These are phyloP conservation scores for Synanthedon myopaeformis DNA, from an alignment of 2,888 invertebrate species.

Conservation along the genomic window DNA sequence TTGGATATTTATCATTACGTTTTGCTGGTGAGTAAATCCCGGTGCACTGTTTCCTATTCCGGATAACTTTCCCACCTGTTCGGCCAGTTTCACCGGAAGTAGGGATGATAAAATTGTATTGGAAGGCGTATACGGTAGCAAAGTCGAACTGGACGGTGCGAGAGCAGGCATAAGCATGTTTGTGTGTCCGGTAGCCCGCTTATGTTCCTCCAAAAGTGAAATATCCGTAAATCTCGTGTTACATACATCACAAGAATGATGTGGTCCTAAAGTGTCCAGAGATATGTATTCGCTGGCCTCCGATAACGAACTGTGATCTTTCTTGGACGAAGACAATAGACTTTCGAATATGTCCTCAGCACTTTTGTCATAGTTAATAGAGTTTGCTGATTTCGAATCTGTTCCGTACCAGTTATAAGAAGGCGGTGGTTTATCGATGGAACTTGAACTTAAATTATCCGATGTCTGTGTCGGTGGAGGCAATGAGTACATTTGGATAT, in stretches of 20 bases:
- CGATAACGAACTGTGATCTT: constrained; percentile 37
- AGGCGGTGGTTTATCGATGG: constrained; percentile 16
- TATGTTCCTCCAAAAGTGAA: constrained; percentile 65
- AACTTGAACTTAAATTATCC: constrained; percentile 19
- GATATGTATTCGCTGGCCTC: constrained; percentile 74
- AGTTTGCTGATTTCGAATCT: constrained; percentile 40
- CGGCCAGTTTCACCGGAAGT: constrained; percentile 57
- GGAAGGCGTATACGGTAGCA: constrained; percentile 46
- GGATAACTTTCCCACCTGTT: constrained; percentile 59
- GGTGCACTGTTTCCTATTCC: constrained; percentile 32
- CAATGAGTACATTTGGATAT: constrained; percentile 19
- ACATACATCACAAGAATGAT: constrained; percentile 72
- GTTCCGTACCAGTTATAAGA: constrained; percentile 62
- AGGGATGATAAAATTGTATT: constrained; percentile 48
- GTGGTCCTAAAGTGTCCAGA: constrained; percentile 71
- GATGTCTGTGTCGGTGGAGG: constrained; percentile 32
- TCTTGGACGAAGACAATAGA: constrained; percentile 45
- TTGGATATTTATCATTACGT: constrained; percentile 75
- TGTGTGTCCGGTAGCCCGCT: constrained; percentile 67
- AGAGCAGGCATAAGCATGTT: constrained; percentile 42
- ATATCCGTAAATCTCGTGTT: constrained; percentile 71
- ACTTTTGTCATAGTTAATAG: constrained; percentile 53
- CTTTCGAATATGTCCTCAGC: constrained; percentile 63
- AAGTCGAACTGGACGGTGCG: constrained; percentile 29
- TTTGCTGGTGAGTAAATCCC: constrained; percentile 72